Evolutionary conservation across 2,888 invertebrate genomes (phyloP).

Genomic region (Stramonita haemastoma): DNA sequence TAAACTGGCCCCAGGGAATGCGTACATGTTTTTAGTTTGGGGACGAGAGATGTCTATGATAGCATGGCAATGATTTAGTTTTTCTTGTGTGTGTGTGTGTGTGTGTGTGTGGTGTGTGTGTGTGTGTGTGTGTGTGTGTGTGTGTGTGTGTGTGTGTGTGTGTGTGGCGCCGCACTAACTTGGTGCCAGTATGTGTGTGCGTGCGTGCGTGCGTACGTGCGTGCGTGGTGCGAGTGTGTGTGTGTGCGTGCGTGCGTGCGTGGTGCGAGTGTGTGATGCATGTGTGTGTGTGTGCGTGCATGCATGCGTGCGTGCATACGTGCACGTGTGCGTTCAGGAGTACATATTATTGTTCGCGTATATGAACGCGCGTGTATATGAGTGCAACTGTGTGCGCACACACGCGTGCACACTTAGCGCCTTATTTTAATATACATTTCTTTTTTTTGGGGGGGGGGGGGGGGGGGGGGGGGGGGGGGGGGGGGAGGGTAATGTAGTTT

Average conservation of each 20-base stretch:
- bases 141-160: too few relatives aligned
- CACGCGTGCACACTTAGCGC: neutral
- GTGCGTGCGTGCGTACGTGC: conserved; percentile 5
- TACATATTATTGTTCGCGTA: neutral
- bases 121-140: too few relatives aligned
- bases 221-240: neutral
- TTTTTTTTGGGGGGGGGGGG: neutral
- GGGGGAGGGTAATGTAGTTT: neutral
- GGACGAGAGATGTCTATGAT: too few relatives aligned
- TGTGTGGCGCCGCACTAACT: too few relatives aligned
- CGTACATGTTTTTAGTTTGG: too few relatives aligned
- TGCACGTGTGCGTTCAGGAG: neutral
- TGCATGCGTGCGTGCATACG: neutral
- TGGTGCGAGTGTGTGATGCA: neutral
- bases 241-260: conserved; percentile 8
- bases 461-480: neutral
- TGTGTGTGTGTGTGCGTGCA: neutral
- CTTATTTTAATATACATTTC: neutral
- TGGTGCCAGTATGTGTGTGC: neutral
- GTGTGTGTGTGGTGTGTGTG: too few relatives aligned
- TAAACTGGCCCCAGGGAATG: too few relatives aligned
- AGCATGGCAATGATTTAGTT: too few relatives aligned
- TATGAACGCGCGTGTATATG: neutral
- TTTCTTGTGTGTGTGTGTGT: too few relatives aligned
- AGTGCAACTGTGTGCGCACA: too few relatives aligned